Evolutionary conservation across 2,113 vertebrate species (phyloP).

Genomic region (Petaurus breviceps): DNA sequence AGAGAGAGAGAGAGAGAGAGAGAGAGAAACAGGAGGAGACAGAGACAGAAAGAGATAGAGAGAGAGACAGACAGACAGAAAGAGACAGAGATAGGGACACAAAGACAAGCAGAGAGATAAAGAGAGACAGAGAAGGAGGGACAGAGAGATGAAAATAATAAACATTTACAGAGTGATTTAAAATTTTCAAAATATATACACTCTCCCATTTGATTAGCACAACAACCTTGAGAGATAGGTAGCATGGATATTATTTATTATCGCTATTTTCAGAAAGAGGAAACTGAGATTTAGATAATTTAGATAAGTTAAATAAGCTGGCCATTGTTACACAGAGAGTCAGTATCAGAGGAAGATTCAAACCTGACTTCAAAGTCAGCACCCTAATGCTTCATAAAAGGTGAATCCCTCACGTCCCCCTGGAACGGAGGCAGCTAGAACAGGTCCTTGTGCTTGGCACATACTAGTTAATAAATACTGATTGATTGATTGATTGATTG

Average conservation of each 20-base stretch:
- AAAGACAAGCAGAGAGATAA: no score
- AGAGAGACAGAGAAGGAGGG: background rate
- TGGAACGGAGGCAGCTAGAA: background rate
- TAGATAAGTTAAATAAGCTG: background rate
- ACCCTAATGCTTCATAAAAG: background rate
- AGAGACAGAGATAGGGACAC: no score
- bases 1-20: no score
- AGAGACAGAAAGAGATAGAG: no score
- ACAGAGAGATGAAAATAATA: background rate
- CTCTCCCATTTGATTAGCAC: background rate
- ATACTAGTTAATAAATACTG: background rate
- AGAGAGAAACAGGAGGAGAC: no score
- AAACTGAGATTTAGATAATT: background rate
- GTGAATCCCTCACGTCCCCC: background rate
- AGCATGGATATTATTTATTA: background rate
- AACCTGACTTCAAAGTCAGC: background rate
- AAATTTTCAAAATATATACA: background rate
- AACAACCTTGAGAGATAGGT: background rate
- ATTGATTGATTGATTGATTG: no score
- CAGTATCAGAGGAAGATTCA: background rate
- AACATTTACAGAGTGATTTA: background rate
- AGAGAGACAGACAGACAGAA: no score
- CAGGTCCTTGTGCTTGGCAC: background rate
- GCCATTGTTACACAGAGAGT: background rate
- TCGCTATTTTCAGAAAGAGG: background rate